Base-by-base conservation (phyloP, 2,797 vertebrate genomes). In the Sebastes melanostomus region DNA sequence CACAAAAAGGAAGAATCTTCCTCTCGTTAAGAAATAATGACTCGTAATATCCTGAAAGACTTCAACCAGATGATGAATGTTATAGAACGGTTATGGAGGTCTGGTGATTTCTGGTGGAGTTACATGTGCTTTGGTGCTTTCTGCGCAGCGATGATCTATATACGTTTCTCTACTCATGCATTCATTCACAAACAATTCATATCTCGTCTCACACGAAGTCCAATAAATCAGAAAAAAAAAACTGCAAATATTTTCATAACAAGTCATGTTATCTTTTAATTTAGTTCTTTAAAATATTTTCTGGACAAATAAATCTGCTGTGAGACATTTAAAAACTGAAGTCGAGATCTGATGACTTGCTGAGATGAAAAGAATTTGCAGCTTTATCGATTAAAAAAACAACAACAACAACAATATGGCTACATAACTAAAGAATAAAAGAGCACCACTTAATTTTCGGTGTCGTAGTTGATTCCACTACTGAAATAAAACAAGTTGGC, bases 361-460 rank as follows among this genome's bases (percentile, higher is more conserved):
- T 72, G 66, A 73, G 65, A 86, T 61, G 66, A 82, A 72, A 70
- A 62, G 3, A 27, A 67, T 79, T 82, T 86, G 69, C 80, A 80
- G 72, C 66, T 78, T 65, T 8, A 69, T n/a, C 62, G 46, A 59
- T 59, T 11, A 24, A 58, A 61, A 42, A 66, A 66, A 59, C 8
- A 50, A 59, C 4, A 75, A 74, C 18, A 75, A 74, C 18, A 79
- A 84, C 32, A 85, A 66, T n/a, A 81, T 84, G 77, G 79, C 75
- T 86, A 78, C 65, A 62, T 11, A 72, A 80, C 76, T 76, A 73
- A 63, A 34, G 54, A 78, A 77, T 32, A 84, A 88, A 92, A 34
- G 71, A 91, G 91, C 92, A 92, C 89, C 88, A 78, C 22, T 70
- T 84, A n/a, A 55, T 66, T 59, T 67, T 1, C 61, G 80, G 86